A percentile compares a stretch with the other conserved stretches of the same genome.
Evolutionary conservation across 2,888 invertebrate genomes (phyloP).

Genomic region (Cyaniris semiargus): DNA sequence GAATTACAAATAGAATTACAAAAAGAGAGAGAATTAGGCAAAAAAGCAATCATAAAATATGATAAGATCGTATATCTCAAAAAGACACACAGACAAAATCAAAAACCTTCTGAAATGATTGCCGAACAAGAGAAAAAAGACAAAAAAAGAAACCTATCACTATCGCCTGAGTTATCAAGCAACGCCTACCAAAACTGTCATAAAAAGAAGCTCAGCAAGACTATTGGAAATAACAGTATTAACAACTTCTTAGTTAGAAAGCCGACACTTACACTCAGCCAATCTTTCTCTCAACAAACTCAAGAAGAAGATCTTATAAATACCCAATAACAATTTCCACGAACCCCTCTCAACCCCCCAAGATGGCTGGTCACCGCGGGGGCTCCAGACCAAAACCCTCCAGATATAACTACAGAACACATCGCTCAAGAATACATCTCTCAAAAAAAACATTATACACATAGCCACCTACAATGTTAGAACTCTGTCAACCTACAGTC

Average conservation of each 20-base stretch:
- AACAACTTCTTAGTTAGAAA: background rate
- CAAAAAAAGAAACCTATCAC: background rate
- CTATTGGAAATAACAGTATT: background rate
- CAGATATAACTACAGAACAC: background rate
- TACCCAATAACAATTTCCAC: background rate
- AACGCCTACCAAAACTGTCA: background rate
- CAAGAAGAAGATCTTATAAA: background rate
- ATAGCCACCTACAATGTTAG: constrained; percentile 10
- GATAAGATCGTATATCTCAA: constrained; percentile 32
- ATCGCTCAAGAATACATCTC: background rate
- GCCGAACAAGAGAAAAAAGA: background rate
- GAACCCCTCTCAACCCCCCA: background rate
- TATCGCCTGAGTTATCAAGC: background rate
- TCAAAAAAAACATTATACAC: background rate
- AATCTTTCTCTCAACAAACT: background rate
- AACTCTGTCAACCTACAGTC: background rate
- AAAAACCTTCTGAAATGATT: background rate
- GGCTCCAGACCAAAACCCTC: background rate
- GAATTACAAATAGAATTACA: constrained; percentile 39
- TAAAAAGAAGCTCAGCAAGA: background rate
- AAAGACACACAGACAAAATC: background rate
- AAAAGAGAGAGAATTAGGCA: constrained; percentile 38
- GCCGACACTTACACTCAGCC: background rate
- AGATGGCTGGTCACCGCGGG: background rate
- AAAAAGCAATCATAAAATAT: constrained; percentile 40